Conservation (phyloP, 1,140 invertebrate genomes). For the Limonius californicus region DNA sequence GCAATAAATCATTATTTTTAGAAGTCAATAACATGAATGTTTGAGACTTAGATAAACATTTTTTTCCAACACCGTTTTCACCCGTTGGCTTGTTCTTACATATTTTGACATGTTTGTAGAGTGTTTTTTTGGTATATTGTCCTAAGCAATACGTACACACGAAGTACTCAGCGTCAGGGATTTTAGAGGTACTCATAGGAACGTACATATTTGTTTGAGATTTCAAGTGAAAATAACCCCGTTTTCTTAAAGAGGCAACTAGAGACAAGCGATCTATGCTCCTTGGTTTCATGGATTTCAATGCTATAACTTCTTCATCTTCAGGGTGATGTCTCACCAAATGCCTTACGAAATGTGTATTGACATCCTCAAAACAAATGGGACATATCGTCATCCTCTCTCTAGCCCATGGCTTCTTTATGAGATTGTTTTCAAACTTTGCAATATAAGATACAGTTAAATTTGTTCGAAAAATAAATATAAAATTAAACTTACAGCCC, state of each 20-base stretch:
- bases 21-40: constrained; percentile 15
- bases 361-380: constrained; percentile 24
- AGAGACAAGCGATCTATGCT: constrained; percentile 21
- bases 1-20: constrained; percentile 20
- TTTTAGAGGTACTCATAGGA: constrained; percentile 24
- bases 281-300: constrained; percentile 18
- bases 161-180: constrained; percentile 17
- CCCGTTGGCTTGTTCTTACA: constrained; percentile 17
- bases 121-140: constrained; percentile 20
- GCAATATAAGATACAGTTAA: too few relatives aligned
- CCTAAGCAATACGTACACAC: constrained; percentile 26
- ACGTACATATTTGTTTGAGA: constrained; percentile 20
- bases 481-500: neutral
- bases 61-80: neutral
- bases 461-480: neutral
- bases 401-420: constrained; percentile 22
- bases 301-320: constrained; percentile 18
- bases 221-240: constrained; percentile 28
- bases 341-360: constrained; percentile 26
- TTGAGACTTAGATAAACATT: constrained; percentile 9
- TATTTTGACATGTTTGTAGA: constrained; percentile 26
- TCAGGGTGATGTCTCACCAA: constrained; percentile 24
- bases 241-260: constrained; percentile 23
- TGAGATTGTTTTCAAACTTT: neutral
- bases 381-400: constrained; percentile 26